A percentile compares a stretch with the other conserved stretches of the same genome.
These are phyloP conservation scores for Syrrhaptes paradoxus DNA, from an alignment of 2,113 vertebrate genomes.

Conservation along the genomic window DNA sequence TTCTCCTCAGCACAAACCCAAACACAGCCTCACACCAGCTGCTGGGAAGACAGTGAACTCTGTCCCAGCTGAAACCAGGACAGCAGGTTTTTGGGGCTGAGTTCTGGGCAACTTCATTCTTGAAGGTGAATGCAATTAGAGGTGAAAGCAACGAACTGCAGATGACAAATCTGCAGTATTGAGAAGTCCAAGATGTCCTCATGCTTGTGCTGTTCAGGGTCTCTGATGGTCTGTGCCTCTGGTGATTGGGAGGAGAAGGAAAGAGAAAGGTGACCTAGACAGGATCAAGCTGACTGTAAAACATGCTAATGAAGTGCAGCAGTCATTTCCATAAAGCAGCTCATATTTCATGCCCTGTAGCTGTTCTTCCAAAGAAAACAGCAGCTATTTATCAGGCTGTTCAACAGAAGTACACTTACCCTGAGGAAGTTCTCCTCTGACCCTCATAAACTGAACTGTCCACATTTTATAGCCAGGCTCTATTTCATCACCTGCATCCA, in stretches of 20 bases:
- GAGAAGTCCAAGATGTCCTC: neutral
- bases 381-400: neutral
- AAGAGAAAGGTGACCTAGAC: neutral
- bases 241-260: neutral
- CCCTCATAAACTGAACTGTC: neutral
- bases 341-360: neutral
- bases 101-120: neutral
- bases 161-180: neutral
- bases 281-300: neutral
- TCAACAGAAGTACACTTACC: neutral
- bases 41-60: too few relatives aligned
- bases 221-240: neutral
- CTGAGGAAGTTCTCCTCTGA: neutral
- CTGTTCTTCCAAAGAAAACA: neutral
- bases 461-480: neutral
- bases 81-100: neutral
- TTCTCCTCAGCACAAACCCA: too few relatives aligned
- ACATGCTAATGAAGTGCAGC: neutral
- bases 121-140: neutral
- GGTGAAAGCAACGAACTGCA: neutral
- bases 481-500: neutral
- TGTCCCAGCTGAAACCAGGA: too few relatives aligned
- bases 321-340: neutral
- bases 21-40: too few relatives aligned
- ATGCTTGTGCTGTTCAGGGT: neutral